Evolutionary conservation across 2,797 vertebrate species (phyloP).

Genomic region (Sciaenops ocellatus): DNA sequence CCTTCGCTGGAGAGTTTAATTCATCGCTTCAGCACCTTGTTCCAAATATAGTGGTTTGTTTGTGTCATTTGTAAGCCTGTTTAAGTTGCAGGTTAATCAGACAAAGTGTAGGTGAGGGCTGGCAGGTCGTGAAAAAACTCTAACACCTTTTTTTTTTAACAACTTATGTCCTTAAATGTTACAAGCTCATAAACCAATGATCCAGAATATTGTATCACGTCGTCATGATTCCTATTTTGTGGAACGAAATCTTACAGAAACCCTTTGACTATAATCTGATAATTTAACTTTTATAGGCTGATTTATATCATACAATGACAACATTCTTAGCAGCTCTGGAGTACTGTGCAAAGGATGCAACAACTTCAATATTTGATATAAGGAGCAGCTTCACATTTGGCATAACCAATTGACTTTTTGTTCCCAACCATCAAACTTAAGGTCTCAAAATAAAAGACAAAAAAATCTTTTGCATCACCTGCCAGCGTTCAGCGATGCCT

Average conservation of each 20-base stretch:
- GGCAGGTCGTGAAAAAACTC: not conserved
- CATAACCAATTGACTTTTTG: not conserved
- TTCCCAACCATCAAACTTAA: not conserved
- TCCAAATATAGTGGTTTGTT: not conserved
- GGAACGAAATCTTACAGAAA: not conserved
- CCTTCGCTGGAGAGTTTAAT: not conserved
- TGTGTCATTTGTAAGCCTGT: not conserved
- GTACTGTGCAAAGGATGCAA: not conserved
- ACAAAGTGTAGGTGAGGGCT: not conserved
- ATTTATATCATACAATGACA: not conserved
- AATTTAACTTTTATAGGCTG: not conserved
- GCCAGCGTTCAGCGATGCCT: not conserved
- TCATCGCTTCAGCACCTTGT: not conserved
- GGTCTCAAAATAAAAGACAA: not conserved
- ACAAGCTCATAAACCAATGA: not conserved
- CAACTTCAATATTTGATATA: not conserved
- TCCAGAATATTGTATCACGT: not conserved
- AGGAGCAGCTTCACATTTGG: slow-evolving; percentile 15
- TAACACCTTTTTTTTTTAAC: not conserved
- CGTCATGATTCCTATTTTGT: not conserved
- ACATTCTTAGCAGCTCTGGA: not conserved
- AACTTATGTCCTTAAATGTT: not conserved
- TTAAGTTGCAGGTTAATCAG: not conserved
- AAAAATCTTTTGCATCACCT: not conserved
- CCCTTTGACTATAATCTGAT: not conserved